Conservation (phyloP, 2,797 vertebrate species). For the Sebastes dallii region DNA sequence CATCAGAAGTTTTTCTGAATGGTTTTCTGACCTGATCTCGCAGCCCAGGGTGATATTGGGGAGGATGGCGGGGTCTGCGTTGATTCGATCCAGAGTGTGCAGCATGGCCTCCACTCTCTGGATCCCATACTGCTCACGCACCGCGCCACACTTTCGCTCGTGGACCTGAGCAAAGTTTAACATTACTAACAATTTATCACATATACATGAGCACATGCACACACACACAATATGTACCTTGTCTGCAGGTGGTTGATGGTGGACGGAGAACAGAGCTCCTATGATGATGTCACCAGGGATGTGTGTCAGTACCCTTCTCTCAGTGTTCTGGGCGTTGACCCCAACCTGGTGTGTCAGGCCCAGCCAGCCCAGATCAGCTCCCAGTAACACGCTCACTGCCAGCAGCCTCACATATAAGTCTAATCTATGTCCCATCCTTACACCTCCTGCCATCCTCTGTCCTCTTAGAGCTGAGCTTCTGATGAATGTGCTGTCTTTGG, state of each 20-base stretch:
- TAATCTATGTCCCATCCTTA: constrained; percentile 14
- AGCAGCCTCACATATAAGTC: constrained; percentile 63
- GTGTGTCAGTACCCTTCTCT: constrained; percentile 92
- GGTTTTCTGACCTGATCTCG: constrained; percentile 87
- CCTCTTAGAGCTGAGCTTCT: constrained; percentile 42
- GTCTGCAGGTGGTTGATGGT: constrained; percentile 97
- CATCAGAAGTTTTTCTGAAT: background rate
- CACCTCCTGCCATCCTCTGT: constrained; percentile 49
- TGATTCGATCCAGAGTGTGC: constrained; percentile 95
- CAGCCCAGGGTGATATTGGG: constrained; percentile 96
- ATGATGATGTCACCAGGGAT: constrained; percentile 97
- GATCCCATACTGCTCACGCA: constrained; percentile 98
- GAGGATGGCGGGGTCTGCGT: constrained; percentile 89
- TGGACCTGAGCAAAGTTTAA: constrained; percentile 81
- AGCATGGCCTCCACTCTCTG: constrained; percentile 99
- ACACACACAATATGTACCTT: constrained; percentile 77
- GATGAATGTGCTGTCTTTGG: constrained; percentile 7
- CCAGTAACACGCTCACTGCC: constrained; percentile 83
- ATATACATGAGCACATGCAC: background rate
- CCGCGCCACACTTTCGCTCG: constrained; percentile 95
- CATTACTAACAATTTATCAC: background rate
- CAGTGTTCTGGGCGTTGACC: constrained; percentile 90
- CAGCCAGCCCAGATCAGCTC: constrained; percentile 81
- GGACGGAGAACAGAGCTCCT: constrained; percentile 97
- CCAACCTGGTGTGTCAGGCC: constrained; percentile 58